Evolutionary conservation across 2,113 vertebrate genomes (phyloP).

Genomic region (Mastomys natalensis): DNA sequence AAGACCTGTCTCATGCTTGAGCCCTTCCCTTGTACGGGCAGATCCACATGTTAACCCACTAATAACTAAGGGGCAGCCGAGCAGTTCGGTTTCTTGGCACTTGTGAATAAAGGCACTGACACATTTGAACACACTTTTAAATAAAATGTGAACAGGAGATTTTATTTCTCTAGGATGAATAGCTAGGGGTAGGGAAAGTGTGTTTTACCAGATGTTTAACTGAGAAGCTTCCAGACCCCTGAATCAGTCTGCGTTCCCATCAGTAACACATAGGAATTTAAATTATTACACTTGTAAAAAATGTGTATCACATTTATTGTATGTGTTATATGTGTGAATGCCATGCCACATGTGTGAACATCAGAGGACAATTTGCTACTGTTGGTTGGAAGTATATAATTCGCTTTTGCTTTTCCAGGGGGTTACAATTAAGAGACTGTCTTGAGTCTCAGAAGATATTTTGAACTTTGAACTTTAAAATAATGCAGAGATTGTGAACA

Average conservation of each 20-base stretch:
- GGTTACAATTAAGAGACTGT: not conserved
- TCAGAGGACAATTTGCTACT: not conserved
- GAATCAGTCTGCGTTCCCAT: not conserved
- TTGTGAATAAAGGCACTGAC: not conserved
- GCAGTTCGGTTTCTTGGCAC: not conserved
- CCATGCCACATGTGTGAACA: not conserved
- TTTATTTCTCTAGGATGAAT: not conserved
- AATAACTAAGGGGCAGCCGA: not conserved
- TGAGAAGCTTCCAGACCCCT: not conserved
- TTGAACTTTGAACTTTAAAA: not conserved
- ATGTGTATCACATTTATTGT: not conserved
- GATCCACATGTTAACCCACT: not conserved
- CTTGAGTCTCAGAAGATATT: not conserved
- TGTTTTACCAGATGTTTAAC: not conserved
- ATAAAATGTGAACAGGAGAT: not conserved
- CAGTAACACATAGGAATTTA: not conserved
- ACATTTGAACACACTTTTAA: not conserved
- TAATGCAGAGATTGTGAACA: not conserved
- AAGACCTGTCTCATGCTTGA: fast-evolving
- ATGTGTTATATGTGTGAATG: too few relatives aligned
- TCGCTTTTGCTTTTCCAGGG: not conserved
- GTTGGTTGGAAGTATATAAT: not conserved
- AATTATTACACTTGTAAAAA: not conserved
- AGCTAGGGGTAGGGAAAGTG: not conserved
- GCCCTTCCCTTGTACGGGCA: not conserved